A percentile compares a stretch with the other conserved stretches of the same genome.
These are phyloP conservation scores for Scaeva pyrastri DNA, from an alignment of 2,888 invertebrate genomes.

Conservation along the genomic window DNA sequence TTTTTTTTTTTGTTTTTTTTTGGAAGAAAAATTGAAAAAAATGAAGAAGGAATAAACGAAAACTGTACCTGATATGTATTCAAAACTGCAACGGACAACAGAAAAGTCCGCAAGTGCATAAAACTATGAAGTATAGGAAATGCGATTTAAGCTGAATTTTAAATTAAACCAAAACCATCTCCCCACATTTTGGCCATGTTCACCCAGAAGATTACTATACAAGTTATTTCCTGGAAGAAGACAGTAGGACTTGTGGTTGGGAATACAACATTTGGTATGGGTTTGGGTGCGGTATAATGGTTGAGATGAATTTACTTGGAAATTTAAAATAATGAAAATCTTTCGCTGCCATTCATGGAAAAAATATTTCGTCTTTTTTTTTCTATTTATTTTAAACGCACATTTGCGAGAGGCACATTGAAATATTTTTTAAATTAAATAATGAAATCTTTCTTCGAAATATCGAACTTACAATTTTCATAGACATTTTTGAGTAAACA, in stretches of 20 bases:
- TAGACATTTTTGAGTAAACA: too few relatives aligned
- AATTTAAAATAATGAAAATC: neutral
- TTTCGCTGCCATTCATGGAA: neutral
- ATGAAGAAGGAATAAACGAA: neutral
- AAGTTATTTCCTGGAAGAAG: neutral
- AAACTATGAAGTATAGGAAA: constrained; percentile 7
- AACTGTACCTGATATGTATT: constrained; percentile 17
- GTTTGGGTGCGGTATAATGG: neutral
- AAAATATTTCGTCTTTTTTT: neutral
- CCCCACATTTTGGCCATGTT: neutral
- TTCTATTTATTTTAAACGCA: too few relatives aligned
- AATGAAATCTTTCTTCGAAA: too few relatives aligned
- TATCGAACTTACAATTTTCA: too few relatives aligned
- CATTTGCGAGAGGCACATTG: too few relatives aligned
- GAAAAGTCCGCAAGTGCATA: neutral
- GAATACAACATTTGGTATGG: neutral
- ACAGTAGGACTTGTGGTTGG: neutral
- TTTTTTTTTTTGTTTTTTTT: neutral
- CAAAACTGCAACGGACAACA: neutral
- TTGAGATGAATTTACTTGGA: neutral
- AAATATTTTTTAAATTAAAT: too few relatives aligned
- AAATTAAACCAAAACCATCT: constrained; percentile 8
- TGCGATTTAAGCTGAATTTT: constrained; percentile 11
- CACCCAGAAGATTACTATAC: neutral
- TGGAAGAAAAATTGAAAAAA: neutral